Evolutionary conservation across 2,888 invertebrate species (phyloP), one percentile per base, ranked within the genome.

Genomic region (Strigamia transsilvanica): DNA sequence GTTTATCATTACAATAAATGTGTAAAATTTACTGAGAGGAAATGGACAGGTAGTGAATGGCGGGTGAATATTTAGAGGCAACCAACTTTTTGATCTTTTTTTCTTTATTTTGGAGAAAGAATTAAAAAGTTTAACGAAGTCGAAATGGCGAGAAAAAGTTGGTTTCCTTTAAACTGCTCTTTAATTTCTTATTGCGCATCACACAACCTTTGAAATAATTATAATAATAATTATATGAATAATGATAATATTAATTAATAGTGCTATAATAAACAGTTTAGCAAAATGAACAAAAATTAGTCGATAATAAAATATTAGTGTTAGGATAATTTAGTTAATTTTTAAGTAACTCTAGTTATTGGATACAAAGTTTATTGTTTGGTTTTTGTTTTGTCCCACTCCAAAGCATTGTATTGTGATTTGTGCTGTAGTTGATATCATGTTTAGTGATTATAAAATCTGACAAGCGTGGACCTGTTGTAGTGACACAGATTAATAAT

Each of bases 401-500:
- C 56, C n/a, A 46, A 46, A 5, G 56, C 73, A 73, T 73, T 73
- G 73, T 32, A 27, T 73, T 73, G 73, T 73, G 73, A 23, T 73
- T 38, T 51, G 73, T 73, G 73, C 73, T 73, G 73, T 73, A 73
- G 73, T 23, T 73, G 23, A 32, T 73, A 32, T 32, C 27, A 73
- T 73, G 73, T 73, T 73, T 73, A 73, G 73, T n/a, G 21, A 66
- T 32, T 73, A 73, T 23, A 56, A 56, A 73, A 73, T 73, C 73
- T 73, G 73, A 73, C 73, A 73, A 73, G 73, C 73, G 73, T 73
- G 73, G 73, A 73, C 73, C 73, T 73, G 73, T 73, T 73, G 73
- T 73, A 73, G 73, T 73, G 73, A 73, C 27, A 73, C 27, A 73
- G 38, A 38, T 73, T 27, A 73, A 73, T 73, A 32, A 73, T 73